A percentile compares a stretch with the other conserved stretches of the same genome.
Evolutionary conservation across 2,888 invertebrate genomes (phyloP).

Genomic region (Mechanitis mazaeus): DNA sequence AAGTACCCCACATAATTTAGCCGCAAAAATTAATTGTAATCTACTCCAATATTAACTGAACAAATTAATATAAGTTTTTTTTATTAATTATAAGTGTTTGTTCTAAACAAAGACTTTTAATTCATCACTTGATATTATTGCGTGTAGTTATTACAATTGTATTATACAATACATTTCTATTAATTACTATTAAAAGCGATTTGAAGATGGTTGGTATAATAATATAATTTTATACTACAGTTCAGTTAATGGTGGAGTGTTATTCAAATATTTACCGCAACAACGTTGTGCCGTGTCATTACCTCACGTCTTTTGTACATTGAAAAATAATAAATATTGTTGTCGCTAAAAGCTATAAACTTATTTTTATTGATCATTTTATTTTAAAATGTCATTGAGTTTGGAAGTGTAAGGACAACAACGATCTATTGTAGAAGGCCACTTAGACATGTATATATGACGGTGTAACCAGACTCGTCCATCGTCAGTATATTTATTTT

Average conservation of each 20-base stretch:
- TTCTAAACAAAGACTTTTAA: conserved; percentile 13
- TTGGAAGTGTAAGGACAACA: conserved; percentile 48
- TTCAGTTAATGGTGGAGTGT: conserved; percentile 56
- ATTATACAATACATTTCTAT: neutral
- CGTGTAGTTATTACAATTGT: conserved; percentile 1
- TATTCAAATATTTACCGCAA: conserved; percentile 43
- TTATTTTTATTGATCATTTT: conserved; percentile 61
- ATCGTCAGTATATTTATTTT: conserved; percentile 68
- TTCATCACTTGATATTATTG: conserved; percentile 1
- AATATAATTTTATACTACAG: conserved; percentile 15
- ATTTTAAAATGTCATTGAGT: conserved; percentile 58
- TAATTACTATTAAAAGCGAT: conserved; percentile 1
- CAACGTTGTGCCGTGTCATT: conserved; percentile 59
- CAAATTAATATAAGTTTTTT: conserved; percentile 17
- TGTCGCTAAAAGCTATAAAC: conserved; percentile 63
- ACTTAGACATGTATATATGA: conserved; percentile 60
- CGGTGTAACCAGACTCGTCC: conserved; percentile 40
- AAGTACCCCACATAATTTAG: conserved; percentile 44
- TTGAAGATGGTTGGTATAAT: neutral
- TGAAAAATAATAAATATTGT: conserved; percentile 63
- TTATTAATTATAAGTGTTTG: conserved; percentile 13
- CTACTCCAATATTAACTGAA: conserved; percentile 61
- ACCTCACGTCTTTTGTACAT: conserved; percentile 69
- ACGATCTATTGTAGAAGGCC: conserved; percentile 62
- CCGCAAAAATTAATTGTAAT: conserved; percentile 48